phyloP scores from a whole-genome alignment of 2,113 vertebrate species.

The Sakesphorus luctuosus region DNA sequence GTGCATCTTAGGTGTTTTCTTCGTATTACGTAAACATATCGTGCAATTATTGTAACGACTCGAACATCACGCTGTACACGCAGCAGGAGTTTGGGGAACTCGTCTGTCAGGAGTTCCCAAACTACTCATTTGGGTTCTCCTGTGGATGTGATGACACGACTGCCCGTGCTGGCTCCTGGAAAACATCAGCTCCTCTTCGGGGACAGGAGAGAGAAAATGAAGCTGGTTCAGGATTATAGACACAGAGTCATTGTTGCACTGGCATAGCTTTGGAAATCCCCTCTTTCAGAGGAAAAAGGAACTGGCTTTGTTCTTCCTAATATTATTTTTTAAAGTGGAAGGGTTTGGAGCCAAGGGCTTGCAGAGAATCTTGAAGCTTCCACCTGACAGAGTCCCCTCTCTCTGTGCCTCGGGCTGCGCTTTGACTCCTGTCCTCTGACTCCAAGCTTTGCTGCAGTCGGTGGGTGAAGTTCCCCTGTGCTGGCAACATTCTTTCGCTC shows the following conservation, averaged over 20 bases:
- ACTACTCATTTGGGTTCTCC: neutral
- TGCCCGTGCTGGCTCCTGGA: neutral
- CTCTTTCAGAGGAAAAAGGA: neutral
- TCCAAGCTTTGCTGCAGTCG: rapidly evolving
- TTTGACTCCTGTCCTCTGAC: rapidly evolving
- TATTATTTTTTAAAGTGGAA: neutral
- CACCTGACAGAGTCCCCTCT: neutral
- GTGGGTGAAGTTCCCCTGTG: neutral
- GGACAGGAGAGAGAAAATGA: neutral
- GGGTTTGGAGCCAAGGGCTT: neutral
- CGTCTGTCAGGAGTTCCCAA: neutral
- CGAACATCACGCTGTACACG: rapidly evolving
- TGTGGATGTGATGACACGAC: rapidly evolving
- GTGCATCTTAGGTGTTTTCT: neutral
- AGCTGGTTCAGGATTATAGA: neutral
- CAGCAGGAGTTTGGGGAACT: neutral
- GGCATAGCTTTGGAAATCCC: neutral
- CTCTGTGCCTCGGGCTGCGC: rapidly evolving
- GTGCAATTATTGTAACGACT: neutral
- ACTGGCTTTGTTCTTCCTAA: neutral
- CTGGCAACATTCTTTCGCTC: rapidly evolving
- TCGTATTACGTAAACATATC: neutral
- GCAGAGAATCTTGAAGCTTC: neutral
- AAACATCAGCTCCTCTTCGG: neutral
- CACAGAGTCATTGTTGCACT: neutral